A percentile compares a stretch with the other conserved stretches of the same genome.
These are phyloP conservation scores for Tamias sibiricus DNA, from an alignment of 2,113 vertebrate genomes.

Conservation along the genomic window DNA sequence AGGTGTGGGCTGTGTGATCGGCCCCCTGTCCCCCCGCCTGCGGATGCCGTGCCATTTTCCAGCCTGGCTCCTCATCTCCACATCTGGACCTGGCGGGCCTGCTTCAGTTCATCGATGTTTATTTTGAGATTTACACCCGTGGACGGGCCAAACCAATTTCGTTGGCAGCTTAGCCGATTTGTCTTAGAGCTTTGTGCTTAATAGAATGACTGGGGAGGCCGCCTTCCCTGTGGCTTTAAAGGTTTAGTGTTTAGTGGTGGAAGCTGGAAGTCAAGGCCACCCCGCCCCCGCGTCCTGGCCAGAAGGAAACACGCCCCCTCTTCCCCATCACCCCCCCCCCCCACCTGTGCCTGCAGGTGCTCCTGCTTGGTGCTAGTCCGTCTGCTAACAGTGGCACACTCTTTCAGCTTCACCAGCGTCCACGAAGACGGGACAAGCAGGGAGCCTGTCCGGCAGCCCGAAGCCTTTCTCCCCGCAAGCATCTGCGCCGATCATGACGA, in stretches of 20 bases:
- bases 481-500: slow-evolving; percentile 88
- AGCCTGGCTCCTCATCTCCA: neutral
- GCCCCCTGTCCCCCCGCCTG: neutral
- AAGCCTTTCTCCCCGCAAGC: slow-evolving; percentile 94
- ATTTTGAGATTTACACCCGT: slow-evolving; percentile 61
- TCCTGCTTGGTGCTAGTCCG: neutral
- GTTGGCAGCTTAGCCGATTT: slow-evolving; percentile 63
- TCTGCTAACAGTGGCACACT: slow-evolving; percentile 70
- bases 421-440: slow-evolving; percentile 91
- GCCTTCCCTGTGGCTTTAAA: neutral
- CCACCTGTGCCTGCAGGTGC: too few relatives aligned
- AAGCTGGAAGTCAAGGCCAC: neutral
- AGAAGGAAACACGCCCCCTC: neutral
- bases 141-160: slow-evolving; percentile 53
- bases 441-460: slow-evolving; percentile 93
- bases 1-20: neutral
- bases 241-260: neutral
- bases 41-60: rapidly evolving
- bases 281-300: rapidly evolving
- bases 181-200: slow-evolving; percentile 60
- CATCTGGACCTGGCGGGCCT: neutral
- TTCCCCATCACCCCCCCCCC: too few relatives aligned
- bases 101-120: neutral
- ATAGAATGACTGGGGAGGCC: neutral
- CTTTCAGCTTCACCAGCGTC: slow-evolving; percentile 94